Evolutionary conservation across 2,888 invertebrate species (phyloP).

Genomic region (Pyrrhosoma nymphula): DNA sequence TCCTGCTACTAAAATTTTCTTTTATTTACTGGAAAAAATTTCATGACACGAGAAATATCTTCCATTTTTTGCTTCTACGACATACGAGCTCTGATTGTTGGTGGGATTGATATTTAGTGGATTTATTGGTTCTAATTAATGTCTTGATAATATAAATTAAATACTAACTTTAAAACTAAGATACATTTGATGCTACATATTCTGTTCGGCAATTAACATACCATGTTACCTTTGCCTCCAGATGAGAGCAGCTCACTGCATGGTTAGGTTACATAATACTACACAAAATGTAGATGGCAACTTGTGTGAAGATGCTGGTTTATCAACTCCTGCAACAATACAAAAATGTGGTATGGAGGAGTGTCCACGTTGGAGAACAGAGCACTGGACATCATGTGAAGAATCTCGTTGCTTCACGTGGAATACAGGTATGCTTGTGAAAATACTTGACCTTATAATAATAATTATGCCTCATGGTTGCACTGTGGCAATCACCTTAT

Average conservation of each 20-base stretch:
- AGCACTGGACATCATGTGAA: slow-evolving; percentile 86
- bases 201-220: no score
- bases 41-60: no score
- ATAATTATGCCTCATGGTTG: background rate
- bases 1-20: no score
- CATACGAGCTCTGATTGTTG: no score
- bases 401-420: slow-evolving; percentile 87
- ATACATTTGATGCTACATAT: no score
- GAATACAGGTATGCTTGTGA: slow-evolving; percentile 81
- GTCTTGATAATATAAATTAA: no score
- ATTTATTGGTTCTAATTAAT: no score
- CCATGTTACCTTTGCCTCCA: slow-evolving; percentile 76
- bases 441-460: no score
- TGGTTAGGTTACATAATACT: slow-evolving; percentile 82
- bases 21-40: no score
- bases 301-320: slow-evolving; percentile 86
- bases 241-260: slow-evolving; percentile 86
- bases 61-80: no score
- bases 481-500: background rate
- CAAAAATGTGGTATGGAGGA: slow-evolving; percentile 84
- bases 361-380: slow-evolving; percentile 87
- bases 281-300: slow-evolving; percentile 83
- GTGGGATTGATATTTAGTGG: no score
- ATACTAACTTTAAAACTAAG: no score
- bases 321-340: slow-evolving; percentile 83